Conservation (phyloP, 2,888 invertebrate species). For the Hypercompe scribonia region DNA sequence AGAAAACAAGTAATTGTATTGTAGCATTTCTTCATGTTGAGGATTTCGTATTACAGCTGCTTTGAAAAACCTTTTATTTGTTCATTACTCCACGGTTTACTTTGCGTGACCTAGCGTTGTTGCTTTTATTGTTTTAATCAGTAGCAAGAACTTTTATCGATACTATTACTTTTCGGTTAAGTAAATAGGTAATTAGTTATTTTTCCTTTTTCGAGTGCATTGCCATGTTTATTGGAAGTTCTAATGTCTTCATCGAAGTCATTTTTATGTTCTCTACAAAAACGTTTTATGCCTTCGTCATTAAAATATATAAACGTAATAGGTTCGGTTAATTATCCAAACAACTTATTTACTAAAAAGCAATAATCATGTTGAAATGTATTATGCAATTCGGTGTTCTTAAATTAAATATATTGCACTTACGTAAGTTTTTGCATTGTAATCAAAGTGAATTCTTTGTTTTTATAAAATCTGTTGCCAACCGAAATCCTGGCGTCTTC, state of each 20-base stretch:
- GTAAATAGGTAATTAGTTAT: slow-evolving; percentile 45
- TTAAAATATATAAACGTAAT: slow-evolving; percentile 25
- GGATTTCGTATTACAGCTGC: slow-evolving; percentile 12
- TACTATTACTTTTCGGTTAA: slow-evolving; percentile 60
- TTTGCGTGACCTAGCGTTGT: slow-evolving; percentile 22
- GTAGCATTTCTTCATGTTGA: neutral
- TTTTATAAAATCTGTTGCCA: slow-evolving; percentile 61
- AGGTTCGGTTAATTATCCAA: slow-evolving; percentile 7
- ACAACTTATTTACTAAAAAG: too few relatives aligned
- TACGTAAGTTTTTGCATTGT: slow-evolving; percentile 26
- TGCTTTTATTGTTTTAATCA: slow-evolving; percentile 23
- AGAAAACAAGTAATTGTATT: neutral
- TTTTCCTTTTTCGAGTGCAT: slow-evolving; percentile 24
- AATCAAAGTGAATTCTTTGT: slow-evolving; percentile 57
- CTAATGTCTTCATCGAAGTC: slow-evolving; percentile 20
- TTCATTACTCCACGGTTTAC: slow-evolving; percentile 14
- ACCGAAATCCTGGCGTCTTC: slow-evolving; percentile 59
- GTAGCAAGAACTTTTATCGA: slow-evolving; percentile 17
- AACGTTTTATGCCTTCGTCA: slow-evolving; percentile 21
- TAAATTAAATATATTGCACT: slow-evolving; percentile 42
- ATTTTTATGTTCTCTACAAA: slow-evolving; percentile 27
- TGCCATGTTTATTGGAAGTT: slow-evolving; percentile 31
- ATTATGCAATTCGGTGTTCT: slow-evolving; percentile 32
- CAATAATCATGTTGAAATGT: slow-evolving; percentile 13
- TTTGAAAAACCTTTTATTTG: slow-evolving; percentile 19